Conservation (phyloP, 2,888 invertebrate genomes). For the Parnassius orleans region DNA sequence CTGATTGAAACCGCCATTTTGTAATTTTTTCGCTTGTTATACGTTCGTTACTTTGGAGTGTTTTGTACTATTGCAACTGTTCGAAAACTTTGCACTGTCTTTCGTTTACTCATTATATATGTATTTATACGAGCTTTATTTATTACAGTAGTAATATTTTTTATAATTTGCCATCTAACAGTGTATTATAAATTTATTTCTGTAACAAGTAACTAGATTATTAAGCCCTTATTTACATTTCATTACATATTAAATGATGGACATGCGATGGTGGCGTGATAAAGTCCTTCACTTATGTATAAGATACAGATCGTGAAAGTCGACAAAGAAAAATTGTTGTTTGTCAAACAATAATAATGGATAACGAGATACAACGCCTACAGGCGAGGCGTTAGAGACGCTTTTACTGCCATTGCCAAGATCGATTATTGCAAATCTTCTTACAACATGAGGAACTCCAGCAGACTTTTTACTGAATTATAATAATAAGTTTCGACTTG, state of each 20-base stretch:
- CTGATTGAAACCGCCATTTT: constrained; percentile 76
- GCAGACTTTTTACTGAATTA: too few relatives aligned
- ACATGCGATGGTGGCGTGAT: too few relatives aligned
- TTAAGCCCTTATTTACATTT: too few relatives aligned
- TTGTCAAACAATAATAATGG: neutral
- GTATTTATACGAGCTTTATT: constrained; percentile 32
- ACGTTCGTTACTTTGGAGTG: constrained; percentile 51
- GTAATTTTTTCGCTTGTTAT: constrained; percentile 50
- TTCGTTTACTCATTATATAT: constrained; percentile 35
- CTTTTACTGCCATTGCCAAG: too few relatives aligned
- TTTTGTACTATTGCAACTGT: constrained; percentile 74
- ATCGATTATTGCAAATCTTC: too few relatives aligned
- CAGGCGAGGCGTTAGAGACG: too few relatives aligned
- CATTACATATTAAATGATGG: too few relatives aligned
- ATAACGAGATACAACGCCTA: neutral
- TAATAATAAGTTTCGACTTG: too few relatives aligned
- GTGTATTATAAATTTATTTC: too few relatives aligned
- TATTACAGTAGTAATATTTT: neutral
- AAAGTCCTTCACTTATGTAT: too few relatives aligned
- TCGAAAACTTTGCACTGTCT: constrained; percentile 81
- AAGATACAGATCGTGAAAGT: neutral
- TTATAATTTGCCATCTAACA: constrained; percentile 18
- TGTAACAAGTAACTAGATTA: too few relatives aligned
- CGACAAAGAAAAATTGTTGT: neutral
- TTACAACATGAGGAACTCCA: too few relatives aligned